Conservation (phyloP, 2,888 invertebrate genomes). For the Rotaria magnacalcarata region DNA sequence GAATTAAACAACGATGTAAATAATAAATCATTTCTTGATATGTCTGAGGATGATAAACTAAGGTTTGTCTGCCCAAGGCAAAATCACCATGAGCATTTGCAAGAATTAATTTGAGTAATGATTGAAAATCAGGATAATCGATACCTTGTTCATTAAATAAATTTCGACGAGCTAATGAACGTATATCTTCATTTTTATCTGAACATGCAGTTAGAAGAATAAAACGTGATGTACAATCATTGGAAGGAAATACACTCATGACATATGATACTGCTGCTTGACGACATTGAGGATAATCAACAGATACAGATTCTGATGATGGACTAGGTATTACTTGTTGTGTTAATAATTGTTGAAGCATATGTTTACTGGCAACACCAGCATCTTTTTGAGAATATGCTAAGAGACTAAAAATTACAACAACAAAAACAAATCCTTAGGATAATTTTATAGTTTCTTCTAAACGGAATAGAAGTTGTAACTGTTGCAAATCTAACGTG, state of each 20-base stretch:
- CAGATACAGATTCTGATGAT: neutral
- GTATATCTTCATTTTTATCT: constrained; percentile 29
- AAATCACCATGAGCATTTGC: constrained; percentile 1
- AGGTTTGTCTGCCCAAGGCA: neutral
- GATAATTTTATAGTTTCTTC: no score
- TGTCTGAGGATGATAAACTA: constrained; percentile 28
- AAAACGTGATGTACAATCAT: constrained; percentile 35
- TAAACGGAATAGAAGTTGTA: no score
- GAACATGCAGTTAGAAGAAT: neutral
- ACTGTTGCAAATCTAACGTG: no score
- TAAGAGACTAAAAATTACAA: neutral
- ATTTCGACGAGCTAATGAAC: neutral
- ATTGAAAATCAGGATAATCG: neutral
- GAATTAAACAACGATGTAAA: constrained; percentile 34
- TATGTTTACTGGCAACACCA: neutral
- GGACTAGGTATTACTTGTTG: constrained; percentile 11
- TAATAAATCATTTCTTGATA: constrained; percentile 34
- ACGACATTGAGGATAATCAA: constrained; percentile 28
- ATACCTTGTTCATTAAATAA: neutral
- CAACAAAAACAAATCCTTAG: no score
- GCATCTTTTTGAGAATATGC: constrained; percentile 28
- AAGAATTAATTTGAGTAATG: neutral
- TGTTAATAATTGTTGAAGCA: constrained; percentile 31
- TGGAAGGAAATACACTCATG: neutral
- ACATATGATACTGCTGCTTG: constrained; percentile 19